Percentiles rank a stretch among this genome's conserved stretches.
Evolutionary conservation across 2,888 invertebrate species (phyloP).

Genomic region (Geotrupes spiniger): DNA sequence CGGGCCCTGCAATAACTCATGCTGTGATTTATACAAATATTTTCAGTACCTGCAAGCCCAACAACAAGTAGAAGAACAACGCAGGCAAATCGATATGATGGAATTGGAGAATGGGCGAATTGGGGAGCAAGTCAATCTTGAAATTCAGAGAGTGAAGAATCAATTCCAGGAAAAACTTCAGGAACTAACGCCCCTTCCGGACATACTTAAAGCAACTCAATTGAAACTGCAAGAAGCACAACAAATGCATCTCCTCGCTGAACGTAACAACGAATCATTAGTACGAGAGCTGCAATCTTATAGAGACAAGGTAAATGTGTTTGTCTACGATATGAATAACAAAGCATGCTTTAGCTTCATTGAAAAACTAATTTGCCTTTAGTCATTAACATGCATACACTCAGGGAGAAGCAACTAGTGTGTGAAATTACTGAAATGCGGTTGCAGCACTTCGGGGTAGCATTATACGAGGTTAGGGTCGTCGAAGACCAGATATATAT

Average conservation of each 20-base stretch:
- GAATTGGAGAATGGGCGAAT: constrained; percentile 69
- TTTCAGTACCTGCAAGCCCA: constrained; percentile 62
- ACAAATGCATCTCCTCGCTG: constrained; percentile 63
- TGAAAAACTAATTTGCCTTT: no score
- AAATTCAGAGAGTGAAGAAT: constrained; percentile 67
- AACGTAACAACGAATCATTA: constrained; percentile 64
- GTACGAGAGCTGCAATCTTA: constrained; percentile 62
- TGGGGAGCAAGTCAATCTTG: constrained; percentile 68
- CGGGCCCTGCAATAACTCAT: no score
- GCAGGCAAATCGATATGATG: constrained; percentile 66
- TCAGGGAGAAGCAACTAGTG: no score
- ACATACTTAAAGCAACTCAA: constrained; percentile 67
- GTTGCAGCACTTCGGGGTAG: no score
- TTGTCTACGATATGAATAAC: neutral
- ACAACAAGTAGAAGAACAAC: constrained; percentile 68
- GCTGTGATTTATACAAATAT: neutral
- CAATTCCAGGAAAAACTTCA: constrained; percentile 72
- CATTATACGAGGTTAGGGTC: no score
- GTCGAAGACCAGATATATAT: no score
- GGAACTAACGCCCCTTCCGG: constrained; percentile 67
- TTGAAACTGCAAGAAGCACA: constrained; percentile 66
- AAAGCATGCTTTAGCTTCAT: no score
- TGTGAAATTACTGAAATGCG: no score
- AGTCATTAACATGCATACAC: no score
- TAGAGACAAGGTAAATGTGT: constrained; percentile 58